A percentile compares a stretch with the other conserved stretches of the same genome.
Conservation (phyloP, 37 sponge, comb jelly and placozoan genomes). For the Tethya wilhelma region DNA sequence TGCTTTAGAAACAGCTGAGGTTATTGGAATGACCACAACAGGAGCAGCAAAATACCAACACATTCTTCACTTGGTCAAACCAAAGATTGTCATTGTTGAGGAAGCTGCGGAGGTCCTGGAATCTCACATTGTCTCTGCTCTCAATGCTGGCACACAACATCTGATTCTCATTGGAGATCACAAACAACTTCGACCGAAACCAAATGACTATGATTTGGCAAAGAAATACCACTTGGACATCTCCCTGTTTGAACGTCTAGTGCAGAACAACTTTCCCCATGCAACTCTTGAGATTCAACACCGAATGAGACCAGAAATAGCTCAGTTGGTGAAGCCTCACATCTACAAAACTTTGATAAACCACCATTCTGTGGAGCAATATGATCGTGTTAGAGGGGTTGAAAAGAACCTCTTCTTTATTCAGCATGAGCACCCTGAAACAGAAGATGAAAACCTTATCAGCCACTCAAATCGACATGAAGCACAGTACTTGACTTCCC, state of each 20-base stretch:
- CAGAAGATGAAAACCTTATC: slow-evolving; percentile 22
- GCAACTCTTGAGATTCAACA: slow-evolving; percentile 84
- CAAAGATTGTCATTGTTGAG: slow-evolving; percentile 91
- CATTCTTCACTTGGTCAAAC: slow-evolving; percentile 68
- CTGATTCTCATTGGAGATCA: slow-evolving; percentile 98
- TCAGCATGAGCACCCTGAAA: slow-evolving; percentile 53
- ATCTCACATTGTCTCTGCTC: slow-evolving; percentile 84
- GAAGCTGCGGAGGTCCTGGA: slow-evolving; percentile 97
- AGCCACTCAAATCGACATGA: slow-evolving; percentile 85
- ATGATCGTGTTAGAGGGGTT: slow-evolving; percentile 66
- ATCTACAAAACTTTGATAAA: slow-evolving; percentile 73
- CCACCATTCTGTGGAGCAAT: slow-evolving; percentile 57
- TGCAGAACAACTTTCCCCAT: slow-evolving; percentile 70
- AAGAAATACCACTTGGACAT: slow-evolving; percentile 82
- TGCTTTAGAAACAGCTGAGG: slow-evolving; percentile 54
- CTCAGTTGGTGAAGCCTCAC: slow-evolving; percentile 67
- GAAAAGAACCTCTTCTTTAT: slow-evolving; percentile 70
- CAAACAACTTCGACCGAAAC: slow-evolving; percentile 90
- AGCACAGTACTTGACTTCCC: slow-evolving; percentile 65
- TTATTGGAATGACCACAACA: slow-evolving; percentile 94
- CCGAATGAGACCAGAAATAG: slow-evolving; percentile 94
- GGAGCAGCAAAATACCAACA: slow-evolving; percentile 91
- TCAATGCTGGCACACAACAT: slow-evolving; percentile 79
- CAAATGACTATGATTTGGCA: slow-evolving; percentile 76
- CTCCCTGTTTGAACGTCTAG: slow-evolving; percentile 88